A percentile compares a stretch with the other conserved stretches of the same genome.
Evolutionary conservation across 2,113 vertebrate genomes (phyloP).

Genomic region (Ranitomeya variabilis): DNA sequence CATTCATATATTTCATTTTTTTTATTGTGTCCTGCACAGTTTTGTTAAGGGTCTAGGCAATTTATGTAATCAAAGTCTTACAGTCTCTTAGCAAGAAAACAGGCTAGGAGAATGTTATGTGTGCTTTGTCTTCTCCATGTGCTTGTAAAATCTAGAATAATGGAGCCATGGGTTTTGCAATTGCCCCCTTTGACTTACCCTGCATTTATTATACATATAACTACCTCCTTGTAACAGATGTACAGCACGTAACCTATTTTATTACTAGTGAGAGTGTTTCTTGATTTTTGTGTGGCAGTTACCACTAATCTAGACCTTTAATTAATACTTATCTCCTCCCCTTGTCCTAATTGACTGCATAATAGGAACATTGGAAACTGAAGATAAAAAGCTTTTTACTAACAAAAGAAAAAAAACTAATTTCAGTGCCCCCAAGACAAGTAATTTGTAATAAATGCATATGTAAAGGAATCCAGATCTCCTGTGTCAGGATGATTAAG

Average conservation of each 20-base stretch:
- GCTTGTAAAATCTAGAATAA: too few relatives aligned
- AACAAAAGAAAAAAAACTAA: constrained; percentile 7
- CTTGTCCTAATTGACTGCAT: constrained; percentile 14
- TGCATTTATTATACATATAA: too few relatives aligned
- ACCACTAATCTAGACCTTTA: not conserved
- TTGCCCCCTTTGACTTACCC: too few relatives aligned
- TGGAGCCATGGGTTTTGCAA: too few relatives aligned
- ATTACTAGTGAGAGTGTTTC: not conserved
- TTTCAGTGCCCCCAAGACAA: constrained; percentile 16
- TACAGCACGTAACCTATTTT: too few relatives aligned
- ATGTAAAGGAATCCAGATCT: constrained; percentile 21
- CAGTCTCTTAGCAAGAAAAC: too few relatives aligned
- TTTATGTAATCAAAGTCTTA: too few relatives aligned
- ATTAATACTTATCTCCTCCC: not conserved
- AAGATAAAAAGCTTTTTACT: constrained; percentile 28
- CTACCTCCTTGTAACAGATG: not conserved
- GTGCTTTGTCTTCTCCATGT: too few relatives aligned
- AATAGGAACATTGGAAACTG: constrained; percentile 14
- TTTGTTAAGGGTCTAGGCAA: too few relatives aligned
- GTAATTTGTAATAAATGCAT: constrained; percentile 40
- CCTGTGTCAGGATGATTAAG: constrained; percentile 23
- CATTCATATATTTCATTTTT: too few relatives aligned
- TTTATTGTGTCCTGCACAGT: too few relatives aligned
- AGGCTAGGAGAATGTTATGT: too few relatives aligned
- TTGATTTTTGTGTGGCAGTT: not conserved